Evolutionary conservation across 2,797 vertebrate species (phyloP).

Genomic region (Pachyuromys duprasi): DNA sequence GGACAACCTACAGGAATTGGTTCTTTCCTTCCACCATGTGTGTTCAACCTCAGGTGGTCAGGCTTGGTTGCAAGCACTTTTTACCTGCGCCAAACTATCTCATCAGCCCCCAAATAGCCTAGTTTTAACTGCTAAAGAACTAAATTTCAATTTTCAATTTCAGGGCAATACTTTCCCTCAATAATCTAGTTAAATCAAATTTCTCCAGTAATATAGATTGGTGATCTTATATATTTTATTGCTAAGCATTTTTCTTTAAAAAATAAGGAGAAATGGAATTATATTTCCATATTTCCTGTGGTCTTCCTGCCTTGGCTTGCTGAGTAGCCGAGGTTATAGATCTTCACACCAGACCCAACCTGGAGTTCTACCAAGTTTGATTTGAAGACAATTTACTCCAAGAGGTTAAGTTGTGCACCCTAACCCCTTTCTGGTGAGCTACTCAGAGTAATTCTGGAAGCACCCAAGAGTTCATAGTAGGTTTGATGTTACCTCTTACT

Average conservation of each 20-base stretch:
- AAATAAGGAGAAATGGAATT: background rate
- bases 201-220: background rate
- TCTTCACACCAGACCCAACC: background rate
- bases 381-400: background rate
- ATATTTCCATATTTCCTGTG: background rate
- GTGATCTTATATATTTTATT: background rate
- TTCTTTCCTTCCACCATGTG: background rate
- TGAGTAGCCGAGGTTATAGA: background rate
- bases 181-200: background rate
- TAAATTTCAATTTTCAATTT: background rate
- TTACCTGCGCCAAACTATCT: background rate
- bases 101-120: background rate
- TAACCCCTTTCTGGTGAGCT: background rate
- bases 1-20: background rate
- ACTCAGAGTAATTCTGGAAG: background rate
- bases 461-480: background rate
- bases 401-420: background rate
- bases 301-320: background rate
- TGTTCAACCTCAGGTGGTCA: background rate
- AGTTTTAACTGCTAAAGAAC: background rate
- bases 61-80: background rate
- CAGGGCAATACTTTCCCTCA: background rate
- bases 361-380: background rate
- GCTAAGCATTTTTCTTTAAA: slow-evolving; percentile 23
- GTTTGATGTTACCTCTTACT: background rate